These are phyloP conservation scores for Gallirallus australis DNA, from an alignment of 2,797 vertebrate species.

Conservation along the genomic window DNA sequence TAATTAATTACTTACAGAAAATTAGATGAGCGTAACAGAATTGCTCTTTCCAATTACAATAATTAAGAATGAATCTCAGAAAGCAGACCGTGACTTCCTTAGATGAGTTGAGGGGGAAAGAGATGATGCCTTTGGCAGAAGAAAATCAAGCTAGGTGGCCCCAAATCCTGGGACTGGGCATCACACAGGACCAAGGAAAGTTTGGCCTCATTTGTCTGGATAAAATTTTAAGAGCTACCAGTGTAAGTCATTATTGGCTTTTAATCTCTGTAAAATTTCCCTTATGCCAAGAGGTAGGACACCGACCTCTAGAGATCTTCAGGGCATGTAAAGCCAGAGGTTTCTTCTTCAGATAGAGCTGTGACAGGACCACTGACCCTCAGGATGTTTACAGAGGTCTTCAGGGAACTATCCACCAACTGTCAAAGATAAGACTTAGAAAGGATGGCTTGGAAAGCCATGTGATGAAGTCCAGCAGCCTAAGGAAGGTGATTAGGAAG, in stretches of 20 bases:
- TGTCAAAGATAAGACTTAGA: neutral
- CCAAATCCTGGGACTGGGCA: neutral
- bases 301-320: neutral
- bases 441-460: neutral
- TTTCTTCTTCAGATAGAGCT: neutral
- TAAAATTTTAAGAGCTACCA: neutral
- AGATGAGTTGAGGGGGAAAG: neutral
- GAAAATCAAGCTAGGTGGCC: neutral
- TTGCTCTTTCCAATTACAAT: constrained; percentile 23
- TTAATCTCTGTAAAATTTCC: neutral
- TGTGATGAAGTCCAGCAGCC: neutral
- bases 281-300: neutral
- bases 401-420: neutral
- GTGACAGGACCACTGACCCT: neutral
- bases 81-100: neutral
- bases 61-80: constrained; percentile 29
- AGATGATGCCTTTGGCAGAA: neutral
- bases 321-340: neutral
- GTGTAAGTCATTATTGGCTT: neutral
- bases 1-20: constrained; percentile 55
- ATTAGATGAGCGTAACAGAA: constrained; percentile 45
- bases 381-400: neutral
- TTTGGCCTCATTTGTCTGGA: neutral
- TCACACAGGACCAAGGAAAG: rapidly evolving
- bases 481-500: neutral